Percentiles rank a stretch among this genome's conserved stretches.
Evolutionary conservation across 2,113 vertebrate genomes (phyloP).

Genomic region (Dicerorhinus sumatrensis): DNA sequence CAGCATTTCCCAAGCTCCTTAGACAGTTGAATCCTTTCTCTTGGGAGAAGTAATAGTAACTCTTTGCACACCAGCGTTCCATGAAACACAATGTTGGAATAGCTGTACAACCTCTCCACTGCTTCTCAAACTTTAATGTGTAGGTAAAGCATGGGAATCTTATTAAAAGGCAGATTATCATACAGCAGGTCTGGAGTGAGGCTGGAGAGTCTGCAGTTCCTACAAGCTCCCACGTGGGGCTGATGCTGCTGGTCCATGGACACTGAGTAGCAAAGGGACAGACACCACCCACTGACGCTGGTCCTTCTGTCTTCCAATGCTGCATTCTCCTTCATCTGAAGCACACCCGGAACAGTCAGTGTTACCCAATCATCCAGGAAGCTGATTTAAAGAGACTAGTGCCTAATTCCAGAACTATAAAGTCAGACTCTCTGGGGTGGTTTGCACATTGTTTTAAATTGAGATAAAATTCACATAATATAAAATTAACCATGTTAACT

Average conservation of each 20-base stretch:
- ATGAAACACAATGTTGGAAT: background rate
- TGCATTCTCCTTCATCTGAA: background rate
- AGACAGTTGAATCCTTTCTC: background rate
- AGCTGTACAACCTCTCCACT: accelerated
- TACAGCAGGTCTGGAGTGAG: accelerated
- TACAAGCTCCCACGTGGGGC: background rate
- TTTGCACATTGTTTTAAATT: background rate
- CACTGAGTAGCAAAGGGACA: accelerated
- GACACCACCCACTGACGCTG: accelerated
- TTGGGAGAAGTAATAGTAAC: accelerated
- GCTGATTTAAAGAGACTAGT: background rate
- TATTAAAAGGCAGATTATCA: too few species aligned
- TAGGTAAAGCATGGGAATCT: accelerated
- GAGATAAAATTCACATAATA: background rate
- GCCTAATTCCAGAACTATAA: background rate
- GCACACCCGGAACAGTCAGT: background rate
- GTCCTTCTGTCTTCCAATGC: background rate
- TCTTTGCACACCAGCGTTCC: accelerated
- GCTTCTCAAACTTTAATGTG: too few species aligned
- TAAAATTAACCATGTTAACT: background rate
- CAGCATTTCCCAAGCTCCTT: too few species aligned
- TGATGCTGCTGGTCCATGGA: background rate
- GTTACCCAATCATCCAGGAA: background rate
- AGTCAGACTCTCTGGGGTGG: background rate
- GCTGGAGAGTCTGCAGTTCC: background rate